Evolutionary conservation across 2,113 vertebrate species (phyloP).

Genomic region (Leptodactylus fuscus): DNA sequence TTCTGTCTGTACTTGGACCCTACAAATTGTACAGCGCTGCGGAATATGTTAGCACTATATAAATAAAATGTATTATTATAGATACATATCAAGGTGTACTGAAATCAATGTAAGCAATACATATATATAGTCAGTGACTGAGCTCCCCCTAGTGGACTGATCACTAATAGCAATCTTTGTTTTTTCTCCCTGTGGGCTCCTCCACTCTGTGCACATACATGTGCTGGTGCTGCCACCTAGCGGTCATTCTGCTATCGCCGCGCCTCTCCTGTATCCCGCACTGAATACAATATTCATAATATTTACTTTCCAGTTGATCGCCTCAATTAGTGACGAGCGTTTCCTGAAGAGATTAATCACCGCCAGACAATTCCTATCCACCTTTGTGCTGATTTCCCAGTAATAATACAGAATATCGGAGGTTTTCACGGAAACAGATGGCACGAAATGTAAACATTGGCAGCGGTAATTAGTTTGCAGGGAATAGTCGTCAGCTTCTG

Average conservation of each 20-base stretch:
- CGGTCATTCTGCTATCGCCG: not conserved
- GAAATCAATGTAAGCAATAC: no score
- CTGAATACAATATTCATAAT: not conserved
- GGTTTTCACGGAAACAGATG: slow-evolving; percentile 34
- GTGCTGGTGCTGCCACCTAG: slow-evolving; percentile 19
- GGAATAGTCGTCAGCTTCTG: not conserved
- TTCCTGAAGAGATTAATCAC: slow-evolving; percentile 22
- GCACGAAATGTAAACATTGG: not conserved
- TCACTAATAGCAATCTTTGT: no score
- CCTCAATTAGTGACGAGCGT: slow-evolving; percentile 7
- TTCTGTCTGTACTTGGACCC: no score
- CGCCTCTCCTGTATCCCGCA: not conserved
- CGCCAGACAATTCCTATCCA: not conserved
- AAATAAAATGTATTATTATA: no score
- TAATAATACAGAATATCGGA: not conserved
- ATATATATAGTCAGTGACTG: no score
- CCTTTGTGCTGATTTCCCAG: slow-evolving; percentile 14
- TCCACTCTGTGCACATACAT: not conserved
- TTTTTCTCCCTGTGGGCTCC: no score
- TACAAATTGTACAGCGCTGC: no score
- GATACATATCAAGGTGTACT: no score
- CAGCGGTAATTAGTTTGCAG: slow-evolving; percentile 5
- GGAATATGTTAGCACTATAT: no score
- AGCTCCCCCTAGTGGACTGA: no score
- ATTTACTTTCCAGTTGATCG: slow-evolving; percentile 37